Evolutionary conservation across 92 coral and sea anemone genomes (phyloP).

Genomic region (Anthopleura xanthogrammica): DNA sequence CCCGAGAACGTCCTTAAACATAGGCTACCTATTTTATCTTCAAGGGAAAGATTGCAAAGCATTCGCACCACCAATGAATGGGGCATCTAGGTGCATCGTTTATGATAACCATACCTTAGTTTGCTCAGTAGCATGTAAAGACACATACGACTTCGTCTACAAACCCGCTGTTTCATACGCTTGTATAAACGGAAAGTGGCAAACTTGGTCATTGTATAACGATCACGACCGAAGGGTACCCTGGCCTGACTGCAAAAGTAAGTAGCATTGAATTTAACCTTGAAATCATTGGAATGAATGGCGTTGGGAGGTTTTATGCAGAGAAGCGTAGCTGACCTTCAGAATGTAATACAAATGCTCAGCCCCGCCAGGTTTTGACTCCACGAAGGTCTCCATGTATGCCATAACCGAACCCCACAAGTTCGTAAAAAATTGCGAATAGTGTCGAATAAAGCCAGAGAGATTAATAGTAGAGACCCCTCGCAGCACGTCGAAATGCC

Average conservation of each 20-base stretch:
- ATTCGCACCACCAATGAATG: conserved; percentile 14
- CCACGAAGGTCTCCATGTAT: too few species aligned
- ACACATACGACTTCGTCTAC: conserved; percentile 5
- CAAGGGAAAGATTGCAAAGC: conserved; percentile 10
- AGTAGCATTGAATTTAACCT: neutral
- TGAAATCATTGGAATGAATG: too few species aligned
- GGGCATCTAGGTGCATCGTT: neutral
- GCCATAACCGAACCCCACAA: too few species aligned
- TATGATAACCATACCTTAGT: neutral
- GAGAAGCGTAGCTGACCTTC: neutral
- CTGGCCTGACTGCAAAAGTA: conserved; percentile 28
- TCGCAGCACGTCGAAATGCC: too few species aligned
- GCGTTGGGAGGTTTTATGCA: neutral
- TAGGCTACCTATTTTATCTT: neutral
- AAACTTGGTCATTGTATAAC: neutral
- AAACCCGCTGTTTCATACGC: conserved; percentile 5
- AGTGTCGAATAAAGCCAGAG: too few species aligned
- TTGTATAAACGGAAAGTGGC: conserved; percentile 12
- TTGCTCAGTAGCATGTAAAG: conserved; percentile 15
- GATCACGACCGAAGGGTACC: neutral
- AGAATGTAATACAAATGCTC: too few species aligned
- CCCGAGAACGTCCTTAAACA: too few species aligned
- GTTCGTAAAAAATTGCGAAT: too few species aligned
- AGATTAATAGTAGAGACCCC: too few species aligned
- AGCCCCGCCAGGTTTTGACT: too few species aligned